These are phyloP conservation scores for Scortum barcoo DNA, from an alignment of 2,113 vertebrate species.

Conservation along the genomic window DNA sequence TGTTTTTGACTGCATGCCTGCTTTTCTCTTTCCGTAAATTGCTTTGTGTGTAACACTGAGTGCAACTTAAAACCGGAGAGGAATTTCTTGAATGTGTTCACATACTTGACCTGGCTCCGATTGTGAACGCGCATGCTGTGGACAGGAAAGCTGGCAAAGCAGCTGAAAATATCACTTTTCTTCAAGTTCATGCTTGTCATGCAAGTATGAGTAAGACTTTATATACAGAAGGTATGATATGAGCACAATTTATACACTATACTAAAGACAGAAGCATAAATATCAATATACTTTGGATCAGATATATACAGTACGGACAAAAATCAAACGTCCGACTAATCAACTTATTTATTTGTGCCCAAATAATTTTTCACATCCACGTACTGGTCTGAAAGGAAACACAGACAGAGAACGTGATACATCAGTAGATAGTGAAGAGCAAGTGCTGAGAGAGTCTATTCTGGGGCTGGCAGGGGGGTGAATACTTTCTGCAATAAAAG, in stretches of 20 bases:
- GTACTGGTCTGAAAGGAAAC: constrained; percentile 24
- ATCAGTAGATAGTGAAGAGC: constrained; percentile 18
- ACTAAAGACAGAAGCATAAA: neutral
- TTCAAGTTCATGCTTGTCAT: neutral
- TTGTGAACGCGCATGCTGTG: neutral
- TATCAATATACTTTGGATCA: neutral
- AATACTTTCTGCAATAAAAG: constrained; percentile 51
- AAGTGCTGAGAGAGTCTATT: constrained; percentile 62
- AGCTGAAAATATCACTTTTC: too few species aligned
- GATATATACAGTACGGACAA: neutral
- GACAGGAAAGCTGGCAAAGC: neutral
- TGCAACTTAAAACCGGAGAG: neutral
- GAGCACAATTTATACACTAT: neutral
- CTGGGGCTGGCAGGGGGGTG: constrained; percentile 35
- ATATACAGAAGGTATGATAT: neutral
- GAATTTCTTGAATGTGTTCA: neutral
- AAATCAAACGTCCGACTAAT: neutral
- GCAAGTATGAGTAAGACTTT: neutral
- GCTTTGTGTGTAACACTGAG: neutral
- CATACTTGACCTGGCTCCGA: neutral
- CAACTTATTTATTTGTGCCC: neutral
- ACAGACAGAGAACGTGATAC: constrained; percentile 35
- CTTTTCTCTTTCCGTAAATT: too few species aligned
- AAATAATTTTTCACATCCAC: neutral
- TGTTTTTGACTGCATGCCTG: too few species aligned